These are phyloP conservation scores for Ophioderma brevispina DNA, from an alignment of 35 echinoderm and acorn worm species.

Conservation along the genomic window DNA sequence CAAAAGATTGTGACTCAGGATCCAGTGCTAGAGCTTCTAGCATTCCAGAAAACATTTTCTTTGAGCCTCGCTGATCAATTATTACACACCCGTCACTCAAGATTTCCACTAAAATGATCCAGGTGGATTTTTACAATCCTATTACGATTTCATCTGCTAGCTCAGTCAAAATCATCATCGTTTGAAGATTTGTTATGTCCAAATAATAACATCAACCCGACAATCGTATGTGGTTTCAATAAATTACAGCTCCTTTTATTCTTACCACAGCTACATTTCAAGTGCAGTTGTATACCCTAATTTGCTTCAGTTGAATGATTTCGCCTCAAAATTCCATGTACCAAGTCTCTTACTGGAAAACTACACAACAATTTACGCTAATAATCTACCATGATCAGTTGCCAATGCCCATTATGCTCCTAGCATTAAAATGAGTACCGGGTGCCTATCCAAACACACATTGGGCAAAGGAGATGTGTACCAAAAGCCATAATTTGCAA, in stretches of 20 bases:
- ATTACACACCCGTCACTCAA: background rate
- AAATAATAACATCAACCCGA: background rate
- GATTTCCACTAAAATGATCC: background rate
- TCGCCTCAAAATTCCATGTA: background rate
- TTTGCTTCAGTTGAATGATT: background rate
- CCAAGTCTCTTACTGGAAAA: background rate
- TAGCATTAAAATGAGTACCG: background rate
- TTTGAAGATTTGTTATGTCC: too few relatives aligned
- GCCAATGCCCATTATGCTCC: background rate
- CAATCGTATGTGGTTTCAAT: background rate
- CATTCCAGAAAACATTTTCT: background rate
- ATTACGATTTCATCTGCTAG: too few relatives aligned
- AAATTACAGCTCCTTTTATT: background rate
- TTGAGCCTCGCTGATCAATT: background rate
- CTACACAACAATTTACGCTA: slow-evolving; percentile 1
- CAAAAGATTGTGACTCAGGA: too few relatives aligned
- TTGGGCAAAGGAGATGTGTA: background rate
- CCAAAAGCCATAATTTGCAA: background rate
- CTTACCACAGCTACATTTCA: background rate
- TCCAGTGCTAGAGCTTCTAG: too few relatives aligned
- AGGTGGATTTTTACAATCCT: slow-evolving; percentile 1
- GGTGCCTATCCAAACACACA: background rate
- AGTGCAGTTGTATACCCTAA: slow-evolving; percentile 1
- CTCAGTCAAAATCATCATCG: too few relatives aligned
- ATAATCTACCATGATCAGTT: background rate